These are phyloP conservation scores for Antennarius striatus DNA, from an alignment of 2,113 vertebrate species.

Conservation along the genomic window DNA sequence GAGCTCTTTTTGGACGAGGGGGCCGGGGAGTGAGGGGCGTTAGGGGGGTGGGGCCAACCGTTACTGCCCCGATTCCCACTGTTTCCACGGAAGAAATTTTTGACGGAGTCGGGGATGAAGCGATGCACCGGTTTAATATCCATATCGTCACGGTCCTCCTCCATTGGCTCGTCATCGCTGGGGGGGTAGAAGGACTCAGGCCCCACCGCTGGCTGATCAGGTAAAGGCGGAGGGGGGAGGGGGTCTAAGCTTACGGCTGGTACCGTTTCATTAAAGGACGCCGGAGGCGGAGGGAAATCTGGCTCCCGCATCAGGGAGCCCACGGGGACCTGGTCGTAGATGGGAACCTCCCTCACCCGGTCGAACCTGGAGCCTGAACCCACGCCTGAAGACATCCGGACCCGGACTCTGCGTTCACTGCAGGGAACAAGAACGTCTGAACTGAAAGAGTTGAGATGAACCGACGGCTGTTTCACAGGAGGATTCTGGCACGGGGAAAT, in stretches of 20 bases:
- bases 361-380: slow-evolving; percentile 61
- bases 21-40: slow-evolving; percentile 29
- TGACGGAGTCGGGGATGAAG: slow-evolving; percentile 93
- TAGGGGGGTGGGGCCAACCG: slow-evolving; percentile 60
- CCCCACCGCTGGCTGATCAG: slow-evolving; percentile 82
- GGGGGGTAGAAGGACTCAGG: slow-evolving; percentile 67
- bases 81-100: slow-evolving; percentile 87
- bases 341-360: slow-evolving; percentile 61
- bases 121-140: slow-evolving; percentile 88
- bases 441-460: too few species aligned
- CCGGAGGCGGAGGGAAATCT: slow-evolving; percentile 41
- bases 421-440: slow-evolving; percentile 12
- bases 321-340: slow-evolving; percentile 80
- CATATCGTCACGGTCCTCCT: slow-evolving; percentile 60
- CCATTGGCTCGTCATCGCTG: slow-evolving; percentile 62
- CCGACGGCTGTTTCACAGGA: too few species aligned
- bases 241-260: slow-evolving; percentile 76
- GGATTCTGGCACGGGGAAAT: too few species aligned
- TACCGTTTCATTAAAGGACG: slow-evolving; percentile 36
- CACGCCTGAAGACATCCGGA: slow-evolving; percentile 64
- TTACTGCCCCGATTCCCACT: slow-evolving; percentile 65
- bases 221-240: slow-evolving; percentile 87
- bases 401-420: slow-evolving; percentile 11
- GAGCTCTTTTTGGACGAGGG: slow-evolving; percentile 53
- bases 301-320: slow-evolving; percentile 56